phyloP scores from a whole-genome alignment of 2,797 vertebrate species.

The Anableps anableps region DNA sequence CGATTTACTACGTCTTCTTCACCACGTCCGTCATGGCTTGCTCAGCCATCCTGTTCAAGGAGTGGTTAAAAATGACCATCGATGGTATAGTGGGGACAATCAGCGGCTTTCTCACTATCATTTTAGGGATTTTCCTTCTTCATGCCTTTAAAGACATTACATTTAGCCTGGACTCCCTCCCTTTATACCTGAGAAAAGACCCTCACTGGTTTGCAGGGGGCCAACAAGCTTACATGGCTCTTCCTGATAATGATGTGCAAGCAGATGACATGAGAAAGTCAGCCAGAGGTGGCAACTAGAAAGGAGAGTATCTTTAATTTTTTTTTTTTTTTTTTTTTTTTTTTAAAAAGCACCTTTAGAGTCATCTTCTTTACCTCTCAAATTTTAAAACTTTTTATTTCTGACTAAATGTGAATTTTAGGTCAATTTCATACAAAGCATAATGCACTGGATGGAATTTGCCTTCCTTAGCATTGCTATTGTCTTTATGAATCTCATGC shows the following conservation, averaged over 20 bases:
- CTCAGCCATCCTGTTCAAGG: conserved; percentile 89
- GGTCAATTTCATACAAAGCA: conserved; percentile 7
- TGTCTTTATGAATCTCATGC: conserved; percentile 19
- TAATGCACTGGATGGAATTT: conserved; percentile 22
- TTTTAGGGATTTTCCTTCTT: conserved; percentile 87
- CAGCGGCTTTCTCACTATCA: conserved; percentile 88
- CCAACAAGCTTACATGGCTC: conserved; percentile 67
- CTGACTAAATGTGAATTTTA: conserved; percentile 19
- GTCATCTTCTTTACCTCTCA: background rate
- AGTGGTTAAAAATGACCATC: conserved; percentile 85
- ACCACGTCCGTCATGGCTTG: conserved; percentile 87
- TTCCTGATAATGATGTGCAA: conserved; percentile 57
- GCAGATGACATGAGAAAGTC: conserved; percentile 34
- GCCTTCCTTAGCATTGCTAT: conserved; percentile 2
- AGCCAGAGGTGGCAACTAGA: conserved; percentile 49
- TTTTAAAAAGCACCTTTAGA: conserved; percentile 1
- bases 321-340: no score
- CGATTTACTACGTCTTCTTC: conserved; percentile 89
- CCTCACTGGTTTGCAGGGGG: conserved; percentile 51
- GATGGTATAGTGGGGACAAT: conserved; percentile 82
- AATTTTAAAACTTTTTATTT: conserved; percentile 1
- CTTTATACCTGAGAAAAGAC: conserved; percentile 75
- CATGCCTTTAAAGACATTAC: conserved; percentile 85
- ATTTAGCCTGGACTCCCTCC: conserved; percentile 80
- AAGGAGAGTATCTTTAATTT: no score